Percentiles rank a stretch among this genome's conserved stretches.
phyloP scores from a whole-genome alignment of 2,797 vertebrate species.

The Megaceryle alcyon region DNA sequence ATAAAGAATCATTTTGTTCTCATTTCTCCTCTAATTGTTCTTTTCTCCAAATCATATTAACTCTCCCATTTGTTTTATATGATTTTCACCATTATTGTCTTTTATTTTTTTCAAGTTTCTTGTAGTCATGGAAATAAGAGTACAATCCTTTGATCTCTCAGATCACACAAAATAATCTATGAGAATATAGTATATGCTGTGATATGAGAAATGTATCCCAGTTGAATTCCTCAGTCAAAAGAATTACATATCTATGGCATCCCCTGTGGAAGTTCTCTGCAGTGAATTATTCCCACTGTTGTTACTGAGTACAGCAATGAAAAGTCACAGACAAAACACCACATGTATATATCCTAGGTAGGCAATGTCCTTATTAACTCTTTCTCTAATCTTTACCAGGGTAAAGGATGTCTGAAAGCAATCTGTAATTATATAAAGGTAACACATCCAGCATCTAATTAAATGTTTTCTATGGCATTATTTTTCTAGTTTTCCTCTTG shows the following conservation, averaged over 20 bases:
- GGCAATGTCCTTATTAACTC: not conserved
- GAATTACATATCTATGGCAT: not conserved
- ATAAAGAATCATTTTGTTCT: slow-evolving; percentile 15
- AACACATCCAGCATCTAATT: not conserved
- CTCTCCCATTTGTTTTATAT: not conserved
- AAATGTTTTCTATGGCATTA: not conserved
- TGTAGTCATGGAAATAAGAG: not conserved
- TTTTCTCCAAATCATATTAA: not conserved
- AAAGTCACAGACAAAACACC: not conserved
- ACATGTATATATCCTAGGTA: not conserved
- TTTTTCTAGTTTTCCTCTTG: not conserved
- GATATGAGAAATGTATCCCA: slow-evolving; percentile 40
- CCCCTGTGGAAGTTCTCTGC: not conserved
- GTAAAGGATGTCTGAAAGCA: not conserved
- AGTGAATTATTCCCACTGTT: not conserved
- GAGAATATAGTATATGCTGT: not conserved
- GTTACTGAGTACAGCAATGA: not conserved
- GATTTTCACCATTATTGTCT: not conserved
- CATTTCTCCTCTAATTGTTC: not conserved
- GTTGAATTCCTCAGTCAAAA: slow-evolving; percentile 43
- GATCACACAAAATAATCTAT: slow-evolving; percentile 30
- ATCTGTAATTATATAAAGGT: not conserved
- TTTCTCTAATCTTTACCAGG: not conserved
- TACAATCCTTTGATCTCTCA: slow-evolving; percentile 59
- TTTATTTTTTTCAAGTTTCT: slow-evolving; percentile 30